Conservation (phyloP, 2,797 vertebrate genomes). For the Poecile montanus region DNA sequence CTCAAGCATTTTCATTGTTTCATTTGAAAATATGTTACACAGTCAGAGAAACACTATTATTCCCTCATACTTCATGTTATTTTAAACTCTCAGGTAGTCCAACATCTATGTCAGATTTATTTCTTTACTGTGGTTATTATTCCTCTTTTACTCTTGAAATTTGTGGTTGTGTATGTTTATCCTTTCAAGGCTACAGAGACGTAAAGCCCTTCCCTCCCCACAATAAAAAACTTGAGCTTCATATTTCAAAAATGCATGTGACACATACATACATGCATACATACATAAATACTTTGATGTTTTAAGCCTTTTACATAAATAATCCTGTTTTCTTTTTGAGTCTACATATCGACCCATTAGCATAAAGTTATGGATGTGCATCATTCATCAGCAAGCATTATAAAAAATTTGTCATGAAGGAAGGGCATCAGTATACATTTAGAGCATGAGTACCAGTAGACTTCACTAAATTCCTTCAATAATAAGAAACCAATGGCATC, state of each 20-base stretch:
- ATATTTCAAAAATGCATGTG: not conserved
- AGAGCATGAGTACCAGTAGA: not conserved
- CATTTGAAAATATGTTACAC: not conserved
- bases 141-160: not conserved
- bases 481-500: not conserved
- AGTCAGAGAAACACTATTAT: not conserved
- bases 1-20: not conserved
- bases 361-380: not conserved
- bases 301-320: not conserved
- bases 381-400: not conserved
- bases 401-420: not conserved
- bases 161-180: not conserved
- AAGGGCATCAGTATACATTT: not conserved
- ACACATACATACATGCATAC: too few relatives aligned
- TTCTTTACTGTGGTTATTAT: not conserved
- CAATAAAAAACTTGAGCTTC: not conserved
- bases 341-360: not conserved
- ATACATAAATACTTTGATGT: not conserved
- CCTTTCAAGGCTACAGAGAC: not conserved
- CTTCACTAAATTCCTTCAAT: not conserved
- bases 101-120: not conserved
- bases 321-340: not conserved
- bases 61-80: not conserved
- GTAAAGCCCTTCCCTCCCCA: fast-evolving
- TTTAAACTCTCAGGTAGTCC: not conserved